Evolutionary conservation across 2,888 invertebrate genomes (phyloP).

Genomic region (Drosophila atripex): DNA sequence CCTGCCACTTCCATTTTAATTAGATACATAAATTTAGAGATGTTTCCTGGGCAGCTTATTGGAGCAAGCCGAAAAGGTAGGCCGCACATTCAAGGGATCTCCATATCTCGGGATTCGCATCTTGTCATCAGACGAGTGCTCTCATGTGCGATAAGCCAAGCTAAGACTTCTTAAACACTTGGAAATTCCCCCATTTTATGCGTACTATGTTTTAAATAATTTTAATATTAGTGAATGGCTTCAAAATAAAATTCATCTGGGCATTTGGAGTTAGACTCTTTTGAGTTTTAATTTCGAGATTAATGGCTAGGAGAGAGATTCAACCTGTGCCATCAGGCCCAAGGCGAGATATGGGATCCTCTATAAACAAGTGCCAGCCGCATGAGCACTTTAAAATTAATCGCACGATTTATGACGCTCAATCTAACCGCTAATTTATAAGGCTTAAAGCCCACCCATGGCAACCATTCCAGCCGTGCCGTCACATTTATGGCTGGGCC

Average conservation of each 20-base stretch:
- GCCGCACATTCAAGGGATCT: conserved; percentile 3
- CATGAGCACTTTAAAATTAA: conserved; percentile 67
- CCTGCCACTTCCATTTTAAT: conserved; percentile 57
- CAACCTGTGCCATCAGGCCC: conserved; percentile 5
- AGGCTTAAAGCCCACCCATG: conserved; percentile 52
- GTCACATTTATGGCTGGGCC: conserved; percentile 2
- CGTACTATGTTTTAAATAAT: too few relatives aligned
- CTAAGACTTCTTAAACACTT: neutral
- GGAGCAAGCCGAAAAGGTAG: conserved; percentile 18
- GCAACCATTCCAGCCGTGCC: conserved; percentile 1
- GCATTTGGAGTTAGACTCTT: neutral
- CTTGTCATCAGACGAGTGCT: conserved; percentile 27
- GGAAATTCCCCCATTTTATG: neutral
- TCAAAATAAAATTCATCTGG: neutral
- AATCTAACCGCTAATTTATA: conserved; percentile 77
- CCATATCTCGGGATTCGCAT: conserved; percentile 11
- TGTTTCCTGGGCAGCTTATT: conserved; percentile 43
- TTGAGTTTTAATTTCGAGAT: neutral
- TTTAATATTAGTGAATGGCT: neutral
- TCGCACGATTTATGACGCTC: conserved; percentile 72
- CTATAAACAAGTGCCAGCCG: conserved; percentile 53
- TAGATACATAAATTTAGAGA: conserved; percentile 62
- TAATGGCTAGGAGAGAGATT: conserved; percentile 3
- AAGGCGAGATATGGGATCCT: conserved; percentile 39
- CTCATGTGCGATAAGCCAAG: conserved; percentile 12